Evolutionary conservation across 2,888 invertebrate species (phyloP).

Genomic region (Ophion slaviceki): DNA sequence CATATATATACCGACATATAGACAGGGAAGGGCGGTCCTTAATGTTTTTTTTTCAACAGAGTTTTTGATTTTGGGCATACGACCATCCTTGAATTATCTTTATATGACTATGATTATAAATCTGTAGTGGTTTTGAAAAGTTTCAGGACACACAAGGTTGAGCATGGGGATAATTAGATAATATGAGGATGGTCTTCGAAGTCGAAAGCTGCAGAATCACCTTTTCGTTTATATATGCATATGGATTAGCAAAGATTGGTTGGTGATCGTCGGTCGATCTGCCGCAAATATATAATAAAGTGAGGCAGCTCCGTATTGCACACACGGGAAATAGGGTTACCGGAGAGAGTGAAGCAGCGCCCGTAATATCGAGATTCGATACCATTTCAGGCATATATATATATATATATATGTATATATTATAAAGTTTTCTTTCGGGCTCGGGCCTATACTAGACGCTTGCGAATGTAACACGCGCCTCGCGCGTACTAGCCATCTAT

Average conservation of each 20-base stretch:
- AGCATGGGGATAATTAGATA: not conserved
- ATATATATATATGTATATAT: slow-evolving; percentile 2
- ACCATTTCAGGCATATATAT: slow-evolving; percentile 16
- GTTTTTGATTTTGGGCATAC: too few relatives aligned
- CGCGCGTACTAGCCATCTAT: slow-evolving; percentile 25
- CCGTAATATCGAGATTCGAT: slow-evolving; percentile 54
- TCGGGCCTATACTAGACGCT: slow-evolving; percentile 43
- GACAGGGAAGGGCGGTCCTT: too few relatives aligned
- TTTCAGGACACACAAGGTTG: not conserved
- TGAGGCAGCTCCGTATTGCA: slow-evolving; percentile 36
- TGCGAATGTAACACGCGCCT: slow-evolving; percentile 53
- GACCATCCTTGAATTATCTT: too few relatives aligned
- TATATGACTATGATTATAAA: too few relatives aligned
- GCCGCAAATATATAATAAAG: slow-evolving; percentile 35
- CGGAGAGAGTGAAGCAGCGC: slow-evolving; percentile 16
- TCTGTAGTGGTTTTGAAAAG: too few relatives aligned
- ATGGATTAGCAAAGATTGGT: slow-evolving; percentile 21
- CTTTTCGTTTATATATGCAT: not conserved
- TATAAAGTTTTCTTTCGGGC: slow-evolving; percentile 50
- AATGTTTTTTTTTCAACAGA: too few relatives aligned
- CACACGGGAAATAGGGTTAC: slow-evolving; percentile 57
- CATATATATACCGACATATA: too few relatives aligned
- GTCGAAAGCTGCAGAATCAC: too few relatives aligned
- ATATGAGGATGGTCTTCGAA: not conserved
- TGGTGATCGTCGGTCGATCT: slow-evolving; percentile 46